Evolutionary conservation across 1,140 invertebrate genomes (phyloP), one percentile per base, ranked within the genome.

Genomic region (Nasonia giraulti): DNA sequence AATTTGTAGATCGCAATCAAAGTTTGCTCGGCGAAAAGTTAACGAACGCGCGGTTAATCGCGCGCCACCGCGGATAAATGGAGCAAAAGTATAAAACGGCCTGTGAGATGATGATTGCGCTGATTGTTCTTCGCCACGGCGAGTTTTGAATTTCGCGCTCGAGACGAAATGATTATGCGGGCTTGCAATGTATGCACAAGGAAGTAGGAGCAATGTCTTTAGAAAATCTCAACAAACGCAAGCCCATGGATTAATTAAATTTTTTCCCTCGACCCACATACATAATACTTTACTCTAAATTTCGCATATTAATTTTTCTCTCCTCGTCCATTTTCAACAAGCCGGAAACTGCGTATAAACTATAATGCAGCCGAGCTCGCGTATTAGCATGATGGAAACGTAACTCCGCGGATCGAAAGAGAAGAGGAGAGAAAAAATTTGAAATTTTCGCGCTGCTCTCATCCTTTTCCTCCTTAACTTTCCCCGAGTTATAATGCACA

Each of bases 1-100:
- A 79, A 79, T 79, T 79, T 66, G 77, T 44, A 79, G 55, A 79
- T 66, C 47, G 17, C 47, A 78, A 78, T 78, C 44, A 78, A 78
- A 78, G 44, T 78, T 78, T 55, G 1, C 23, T 0, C 76, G 14
- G 47, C 20, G 55, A 62, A 62, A 62, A 62, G 55, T 62, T 62
- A 62, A 62, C 55, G 55, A 62, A 62, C 55, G 17, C 55, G 17
- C 55, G 4, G 20, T 20, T 62, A 62, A 62, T 62, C 55, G 55
- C 20, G 20, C 55, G 17, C 27, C 1, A 27, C 27, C 27, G 7
- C 17, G 55, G 17, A 62, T 62, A 62, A 20, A 62, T 20, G 20
- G 55, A 62, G 17, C 55, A n/a, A 62, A n/a, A 62, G 20, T n/a
- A 20, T 20, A 7, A 62, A 62, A 62, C 55, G 55, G 3, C 33